phyloP scores from a whole-genome alignment of 2,113 vertebrate genomes.

The Hypocryptadius cinnamomeus region DNA sequence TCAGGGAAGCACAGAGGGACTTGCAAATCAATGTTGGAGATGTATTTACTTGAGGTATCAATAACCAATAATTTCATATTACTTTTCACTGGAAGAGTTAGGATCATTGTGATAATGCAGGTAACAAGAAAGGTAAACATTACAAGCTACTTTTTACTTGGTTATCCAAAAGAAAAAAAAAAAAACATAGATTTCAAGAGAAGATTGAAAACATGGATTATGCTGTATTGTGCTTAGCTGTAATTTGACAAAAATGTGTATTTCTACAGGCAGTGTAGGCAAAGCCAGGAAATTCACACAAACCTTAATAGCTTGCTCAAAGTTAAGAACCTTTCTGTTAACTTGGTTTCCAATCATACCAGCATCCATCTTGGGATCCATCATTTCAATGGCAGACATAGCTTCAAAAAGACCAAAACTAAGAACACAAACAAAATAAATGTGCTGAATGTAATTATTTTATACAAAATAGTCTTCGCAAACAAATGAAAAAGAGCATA shows the following conservation, averaged over 20 bases:
- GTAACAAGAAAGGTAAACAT: background rate
- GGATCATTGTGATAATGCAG: background rate
- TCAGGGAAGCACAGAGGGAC: background rate
- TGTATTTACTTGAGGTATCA: background rate
- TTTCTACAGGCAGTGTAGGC: background rate
- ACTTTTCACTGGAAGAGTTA: background rate
- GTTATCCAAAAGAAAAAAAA: background rate
- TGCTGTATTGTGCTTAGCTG: background rate
- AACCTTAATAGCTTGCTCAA: slow-evolving; percentile 98
- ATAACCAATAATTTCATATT: background rate
- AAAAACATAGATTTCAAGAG: background rate
- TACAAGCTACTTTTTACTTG: background rate
- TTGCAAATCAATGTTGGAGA: background rate
- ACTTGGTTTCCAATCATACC: slow-evolving; percentile 99
- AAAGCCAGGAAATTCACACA: background rate
- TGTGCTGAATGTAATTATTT: background rate
- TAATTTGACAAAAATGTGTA: background rate
- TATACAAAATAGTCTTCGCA: background rate
- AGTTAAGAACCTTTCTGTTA: slow-evolving; percentile 96
- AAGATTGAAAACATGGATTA: background rate
- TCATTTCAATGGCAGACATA: slow-evolving; percentile 99
- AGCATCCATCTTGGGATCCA: slow-evolving; percentile 99
- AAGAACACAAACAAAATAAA: background rate
- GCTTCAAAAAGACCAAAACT: slow-evolving; percentile 99
- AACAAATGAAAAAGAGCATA: background rate